Percentiles rank a stretch among this genome's conserved stretches.
Evolutionary conservation across 2,797 vertebrate genomes (phyloP).

Genomic region (Channallabes apus): DNA sequence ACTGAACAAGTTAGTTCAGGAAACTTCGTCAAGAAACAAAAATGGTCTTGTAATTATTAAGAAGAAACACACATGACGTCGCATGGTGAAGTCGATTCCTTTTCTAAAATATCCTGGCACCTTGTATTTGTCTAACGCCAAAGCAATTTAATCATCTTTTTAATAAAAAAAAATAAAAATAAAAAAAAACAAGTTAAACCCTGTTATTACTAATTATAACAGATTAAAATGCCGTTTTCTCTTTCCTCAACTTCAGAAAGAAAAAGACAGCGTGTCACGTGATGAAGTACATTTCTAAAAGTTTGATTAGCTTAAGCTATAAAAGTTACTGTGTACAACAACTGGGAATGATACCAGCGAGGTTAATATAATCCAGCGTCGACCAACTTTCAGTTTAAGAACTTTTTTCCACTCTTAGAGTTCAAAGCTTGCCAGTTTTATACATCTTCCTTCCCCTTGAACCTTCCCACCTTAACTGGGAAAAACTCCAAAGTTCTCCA

Average conservation of each 20-base stretch:
- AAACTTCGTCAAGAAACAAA: neutral
- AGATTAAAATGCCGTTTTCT: neutral
- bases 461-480: slow-evolving; percentile 30
- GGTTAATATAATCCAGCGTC: neutral
- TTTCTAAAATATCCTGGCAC: neutral
- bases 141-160: neutral
- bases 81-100: neutral
- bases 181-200: neutral
- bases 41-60: neutral
- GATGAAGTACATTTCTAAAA: too few species aligned
- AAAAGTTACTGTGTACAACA: neutral
- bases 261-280: neutral
- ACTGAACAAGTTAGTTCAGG: neutral
- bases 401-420: too few species aligned
- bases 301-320: neutral
- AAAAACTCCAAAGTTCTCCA: neutral
- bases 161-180: neutral
- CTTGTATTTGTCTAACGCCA: too few species aligned
- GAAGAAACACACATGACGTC: neutral
- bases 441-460: neutral
- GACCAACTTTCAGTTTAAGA: neutral
- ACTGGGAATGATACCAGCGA: neutral
- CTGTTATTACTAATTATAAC: neutral
- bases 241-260: neutral
- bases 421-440: neutral